These are phyloP conservation scores for Drosophila pegasa DNA, from an alignment of 2,888 invertebrate species.

Conservation along the genomic window DNA sequence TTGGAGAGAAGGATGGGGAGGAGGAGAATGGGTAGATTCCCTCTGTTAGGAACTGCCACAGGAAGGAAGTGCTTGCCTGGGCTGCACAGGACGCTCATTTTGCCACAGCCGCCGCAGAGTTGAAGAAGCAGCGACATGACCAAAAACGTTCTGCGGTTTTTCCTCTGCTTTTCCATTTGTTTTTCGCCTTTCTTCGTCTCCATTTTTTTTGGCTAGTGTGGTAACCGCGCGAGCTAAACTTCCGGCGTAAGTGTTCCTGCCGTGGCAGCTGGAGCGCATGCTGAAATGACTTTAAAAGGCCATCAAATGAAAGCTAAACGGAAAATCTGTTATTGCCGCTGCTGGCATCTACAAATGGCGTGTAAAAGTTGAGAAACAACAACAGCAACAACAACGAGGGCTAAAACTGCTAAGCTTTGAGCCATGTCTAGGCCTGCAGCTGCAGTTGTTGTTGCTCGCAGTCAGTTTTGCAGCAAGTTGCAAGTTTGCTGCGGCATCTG, in stretches of 20 bases:
- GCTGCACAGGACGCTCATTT: conserved; percentile 23
- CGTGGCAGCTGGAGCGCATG: conserved; percentile 31
- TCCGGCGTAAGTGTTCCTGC: conserved; percentile 45
- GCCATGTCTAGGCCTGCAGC: conserved; percentile 44
- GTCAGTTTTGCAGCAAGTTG: conserved; percentile 52
- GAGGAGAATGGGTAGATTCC: background rate
- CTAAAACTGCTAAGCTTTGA: conserved; percentile 19
- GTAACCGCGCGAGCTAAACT: conserved; percentile 49
- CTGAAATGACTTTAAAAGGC: conserved; percentile 75
- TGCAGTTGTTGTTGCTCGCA: conserved; percentile 37
- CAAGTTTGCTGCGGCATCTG: conserved; percentile 61
- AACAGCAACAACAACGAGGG: conserved; percentile 1
- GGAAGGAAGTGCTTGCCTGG: conserved; percentile 54
- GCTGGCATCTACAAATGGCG: conserved; percentile 43
- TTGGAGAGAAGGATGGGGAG: background rate
- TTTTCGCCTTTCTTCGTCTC: conserved; percentile 2
- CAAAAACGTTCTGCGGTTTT: conserved; percentile 47
- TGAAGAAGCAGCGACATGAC: conserved; percentile 38
- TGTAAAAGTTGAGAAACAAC: conserved; percentile 13
- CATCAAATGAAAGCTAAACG: conserved; percentile 70
- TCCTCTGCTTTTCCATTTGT: conserved; percentile 11
- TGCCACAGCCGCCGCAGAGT: conserved; percentile 37
- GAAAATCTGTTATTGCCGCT: conserved; percentile 51
- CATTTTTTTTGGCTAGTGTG: conserved; percentile 37
- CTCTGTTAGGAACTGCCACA: conserved; percentile 30